A percentile compares a stretch with the other conserved stretches of the same genome.
phyloP scores from a whole-genome alignment of 2,113 vertebrate genomes.

The human region GRCh38 chr7:82413501-82414000 shows the following conservation, averaged over 20 bases:
- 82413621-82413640: neutral
- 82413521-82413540: neutral
- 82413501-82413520: constrained; percentile 15
- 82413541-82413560: neutral
- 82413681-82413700: neutral
- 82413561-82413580: neutral
- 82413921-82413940: neutral
- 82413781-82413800: neutral
- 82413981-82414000: neutral
- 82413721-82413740: neutral
- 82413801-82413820: neutral
- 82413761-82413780: neutral
- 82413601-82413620: neutral
- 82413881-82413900: neutral
- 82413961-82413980: neutral
- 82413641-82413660: neutral
- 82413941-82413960: neutral
- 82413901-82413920: neutral
- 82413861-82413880: neutral
- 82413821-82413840: neutral
- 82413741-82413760: neutral
- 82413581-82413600: neutral
- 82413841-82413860: neutral
- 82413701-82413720: neutral
- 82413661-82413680: neutral